These are phyloP conservation scores for Phyllostomus hastatus DNA, from an alignment of 2,113 vertebrate genomes.

Conservation along the genomic window DNA sequence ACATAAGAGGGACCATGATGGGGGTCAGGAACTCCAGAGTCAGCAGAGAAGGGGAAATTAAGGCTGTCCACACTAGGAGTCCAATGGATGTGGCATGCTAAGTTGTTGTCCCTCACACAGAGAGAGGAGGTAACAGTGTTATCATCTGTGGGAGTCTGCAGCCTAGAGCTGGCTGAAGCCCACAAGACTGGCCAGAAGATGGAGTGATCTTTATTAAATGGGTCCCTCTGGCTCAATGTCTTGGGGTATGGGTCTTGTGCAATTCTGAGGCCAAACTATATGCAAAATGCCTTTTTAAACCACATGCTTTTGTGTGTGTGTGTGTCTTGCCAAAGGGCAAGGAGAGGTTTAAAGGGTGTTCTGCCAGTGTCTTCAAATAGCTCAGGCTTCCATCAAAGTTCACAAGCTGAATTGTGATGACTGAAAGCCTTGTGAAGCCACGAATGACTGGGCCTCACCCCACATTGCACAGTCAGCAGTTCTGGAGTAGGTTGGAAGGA, in stretches of 20 bases:
- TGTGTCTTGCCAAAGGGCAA: neutral
- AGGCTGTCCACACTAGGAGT: neutral
- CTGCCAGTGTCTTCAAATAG: neutral
- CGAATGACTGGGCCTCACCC: neutral
- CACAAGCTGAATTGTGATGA: neutral
- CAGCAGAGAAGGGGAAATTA: neutral
- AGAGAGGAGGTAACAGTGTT: neutral
- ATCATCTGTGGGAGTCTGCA: rapidly evolving
- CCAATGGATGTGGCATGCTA: neutral
- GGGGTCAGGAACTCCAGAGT: neutral
- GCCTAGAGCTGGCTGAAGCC: neutral
- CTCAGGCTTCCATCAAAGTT: neutral
- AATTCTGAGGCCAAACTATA: no score
- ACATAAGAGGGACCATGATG: neutral
- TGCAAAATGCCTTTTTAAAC: neutral
- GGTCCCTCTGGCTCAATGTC: neutral
- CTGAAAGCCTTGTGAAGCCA: neutral
- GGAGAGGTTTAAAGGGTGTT: neutral
- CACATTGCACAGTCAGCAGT: neutral
- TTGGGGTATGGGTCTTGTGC: neutral
- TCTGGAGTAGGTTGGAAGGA: no score
- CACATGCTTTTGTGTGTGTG: no score
- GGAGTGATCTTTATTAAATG: no score
- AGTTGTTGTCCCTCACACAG: neutral
- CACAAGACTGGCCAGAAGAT: neutral